phyloP scores from a whole-genome alignment of 2,888 invertebrate species.

The Calliphora vomitoria region DNA sequence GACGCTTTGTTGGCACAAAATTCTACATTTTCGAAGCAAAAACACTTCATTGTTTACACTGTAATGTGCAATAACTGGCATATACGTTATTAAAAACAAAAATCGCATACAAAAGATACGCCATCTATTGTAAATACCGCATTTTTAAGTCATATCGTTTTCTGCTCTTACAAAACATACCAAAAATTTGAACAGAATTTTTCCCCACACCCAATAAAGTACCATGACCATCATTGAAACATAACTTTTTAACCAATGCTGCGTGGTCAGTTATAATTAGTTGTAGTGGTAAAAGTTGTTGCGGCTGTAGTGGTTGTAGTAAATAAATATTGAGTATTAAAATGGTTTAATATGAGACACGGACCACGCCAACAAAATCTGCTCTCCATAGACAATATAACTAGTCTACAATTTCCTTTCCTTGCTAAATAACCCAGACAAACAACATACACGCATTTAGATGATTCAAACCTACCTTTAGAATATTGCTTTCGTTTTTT shows the following conservation, averaged over 20 bases:
- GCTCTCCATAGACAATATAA: conserved; percentile 12
- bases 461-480: conserved; percentile 30
- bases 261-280: conserved; percentile 73
- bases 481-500: conserved; percentile 22
- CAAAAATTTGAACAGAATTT: too few species aligned
- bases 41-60: too few species aligned
- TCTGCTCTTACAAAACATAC: too few species aligned
- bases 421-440: neutral
- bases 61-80: too few species aligned
- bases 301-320: conserved; percentile 38
- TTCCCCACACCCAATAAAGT: conserved; percentile 24
- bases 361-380: conserved; percentile 30
- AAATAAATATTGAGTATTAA: conserved; percentile 1
- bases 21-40: too few species aligned
- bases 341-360: conserved; percentile 28
- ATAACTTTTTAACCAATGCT: conserved; percentile 62
- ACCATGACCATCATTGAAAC: conserved; percentile 67
- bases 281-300: conserved; percentile 37
- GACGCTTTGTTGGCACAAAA: too few species aligned
- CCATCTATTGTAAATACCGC: too few species aligned
- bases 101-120: too few species aligned
- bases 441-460: neutral
- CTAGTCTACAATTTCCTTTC: neutral
- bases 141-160: too few species aligned
- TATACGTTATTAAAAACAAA: too few species aligned